A percentile compares a stretch with the other conserved stretches of the same genome.
Conservation (phyloP, 2,113 vertebrate genomes). For the Motacilla alba region DNA sequence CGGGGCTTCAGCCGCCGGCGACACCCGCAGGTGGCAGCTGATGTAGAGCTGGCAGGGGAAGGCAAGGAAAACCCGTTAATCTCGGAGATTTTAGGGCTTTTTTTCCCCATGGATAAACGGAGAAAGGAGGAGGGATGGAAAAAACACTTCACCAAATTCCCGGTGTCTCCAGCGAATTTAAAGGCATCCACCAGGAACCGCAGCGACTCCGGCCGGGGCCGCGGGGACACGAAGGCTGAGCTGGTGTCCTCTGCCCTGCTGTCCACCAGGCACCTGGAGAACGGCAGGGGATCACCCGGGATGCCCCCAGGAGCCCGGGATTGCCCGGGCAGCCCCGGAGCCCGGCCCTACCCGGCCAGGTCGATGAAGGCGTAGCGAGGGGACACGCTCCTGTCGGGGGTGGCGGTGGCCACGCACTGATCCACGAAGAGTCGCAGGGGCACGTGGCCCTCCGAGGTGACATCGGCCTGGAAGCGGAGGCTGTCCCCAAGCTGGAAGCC, state of each 20-base stretch:
- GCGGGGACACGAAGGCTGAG: not conserved
- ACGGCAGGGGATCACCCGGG: not conserved
- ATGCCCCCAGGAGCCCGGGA: accelerated
- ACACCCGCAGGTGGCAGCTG: not conserved
- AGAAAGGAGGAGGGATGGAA: not conserved
- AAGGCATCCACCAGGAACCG: not conserved
- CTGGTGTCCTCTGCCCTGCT: not conserved
- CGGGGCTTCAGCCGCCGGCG: not conserved
- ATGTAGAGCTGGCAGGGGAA: not conserved
- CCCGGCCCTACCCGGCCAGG: not conserved
- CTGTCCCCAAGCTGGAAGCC: not conserved
- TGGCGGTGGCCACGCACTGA: not conserved
- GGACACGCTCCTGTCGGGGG: not conserved
- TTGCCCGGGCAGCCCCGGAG: accelerated
- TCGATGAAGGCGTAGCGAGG: not conserved
- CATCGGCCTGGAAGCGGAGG: not conserved
- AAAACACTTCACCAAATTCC: not conserved
- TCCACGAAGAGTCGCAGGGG: not conserved
- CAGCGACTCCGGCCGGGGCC: not conserved
- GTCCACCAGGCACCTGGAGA: not conserved
- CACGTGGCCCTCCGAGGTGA: not conserved
- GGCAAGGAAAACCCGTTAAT: accelerated
- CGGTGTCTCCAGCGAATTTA: accelerated
- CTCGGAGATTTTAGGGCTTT: not conserved
- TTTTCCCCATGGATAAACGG: accelerated